phyloP scores from a whole-genome alignment of 1,140 invertebrate genomes.

The Popillia japonica region DNA sequence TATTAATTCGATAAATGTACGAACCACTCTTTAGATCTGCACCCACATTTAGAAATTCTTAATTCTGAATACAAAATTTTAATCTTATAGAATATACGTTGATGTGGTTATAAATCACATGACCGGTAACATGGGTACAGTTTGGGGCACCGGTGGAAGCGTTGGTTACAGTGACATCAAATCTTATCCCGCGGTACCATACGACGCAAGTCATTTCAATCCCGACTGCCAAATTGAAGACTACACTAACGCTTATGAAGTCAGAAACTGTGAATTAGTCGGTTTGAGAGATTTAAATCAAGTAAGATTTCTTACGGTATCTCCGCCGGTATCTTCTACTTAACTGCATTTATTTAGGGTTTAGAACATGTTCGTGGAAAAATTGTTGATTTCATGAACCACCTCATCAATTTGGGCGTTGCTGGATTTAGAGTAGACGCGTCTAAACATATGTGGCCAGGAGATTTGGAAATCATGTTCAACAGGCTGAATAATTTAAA shows the following conservation, averaged over 20 bases:
- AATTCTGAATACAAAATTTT: no score
- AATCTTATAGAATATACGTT: slow-evolving; percentile 75
- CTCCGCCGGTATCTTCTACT: background rate
- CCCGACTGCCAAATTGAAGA: slow-evolving; percentile 62
- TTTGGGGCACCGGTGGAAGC: slow-evolving; percentile 69
- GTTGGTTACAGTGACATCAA: slow-evolving; percentile 62
- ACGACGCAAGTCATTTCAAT: slow-evolving; percentile 66
- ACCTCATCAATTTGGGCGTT: slow-evolving; percentile 77
- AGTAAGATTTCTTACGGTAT: background rate
- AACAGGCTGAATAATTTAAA: slow-evolving; percentile 69
- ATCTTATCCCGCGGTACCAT: slow-evolving; percentile 68
- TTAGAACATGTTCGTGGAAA: slow-evolving; percentile 71
- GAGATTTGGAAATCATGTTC: slow-evolving; percentile 72
- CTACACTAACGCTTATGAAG: slow-evolving; percentile 62
- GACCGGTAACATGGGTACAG: slow-evolving; percentile 68
- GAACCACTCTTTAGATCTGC: background rate
- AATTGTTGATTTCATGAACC: slow-evolving; percentile 76
- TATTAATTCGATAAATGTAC: background rate
- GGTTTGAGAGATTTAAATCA: slow-evolving; percentile 80
- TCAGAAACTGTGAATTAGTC: slow-evolving; percentile 77
- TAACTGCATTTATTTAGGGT: background rate
- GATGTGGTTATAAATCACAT: slow-evolving; percentile 91
- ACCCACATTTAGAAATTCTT: background rate
- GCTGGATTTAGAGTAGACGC: slow-evolving; percentile 80
- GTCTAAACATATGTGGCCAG: slow-evolving; percentile 85